These are phyloP conservation scores for Eilema caniola DNA, from an alignment of 2,888 invertebrate genomes.

Conservation along the genomic window DNA sequence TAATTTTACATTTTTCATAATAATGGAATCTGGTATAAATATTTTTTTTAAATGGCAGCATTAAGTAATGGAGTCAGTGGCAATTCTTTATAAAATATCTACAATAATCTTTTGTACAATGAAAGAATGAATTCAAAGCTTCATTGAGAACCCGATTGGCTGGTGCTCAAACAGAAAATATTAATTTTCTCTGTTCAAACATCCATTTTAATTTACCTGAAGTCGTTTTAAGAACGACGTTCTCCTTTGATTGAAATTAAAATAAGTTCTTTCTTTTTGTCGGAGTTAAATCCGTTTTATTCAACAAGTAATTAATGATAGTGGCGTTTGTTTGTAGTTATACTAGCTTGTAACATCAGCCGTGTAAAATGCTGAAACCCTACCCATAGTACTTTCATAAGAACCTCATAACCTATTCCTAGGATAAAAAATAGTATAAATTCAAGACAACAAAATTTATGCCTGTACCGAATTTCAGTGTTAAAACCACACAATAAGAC, in stretches of 20 bases:
- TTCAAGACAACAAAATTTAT: too few species aligned
- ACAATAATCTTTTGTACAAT: not conserved
- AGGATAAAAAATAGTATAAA: too few species aligned
- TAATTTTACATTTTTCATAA: too few species aligned
- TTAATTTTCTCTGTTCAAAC: constrained; percentile 29
- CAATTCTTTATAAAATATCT: not conserved
- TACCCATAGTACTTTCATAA: too few species aligned
- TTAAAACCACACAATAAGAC: too few species aligned
- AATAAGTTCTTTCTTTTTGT: not conserved
- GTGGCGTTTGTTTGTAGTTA: not conserved
- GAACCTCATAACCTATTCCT: too few species aligned
- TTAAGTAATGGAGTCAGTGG: too few species aligned
- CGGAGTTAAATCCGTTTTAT: not conserved
- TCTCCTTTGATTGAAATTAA: constrained; percentile 8
- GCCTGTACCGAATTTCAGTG: too few species aligned
- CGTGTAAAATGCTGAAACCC: too few species aligned
- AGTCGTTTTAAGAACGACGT: not conserved
- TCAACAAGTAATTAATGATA: not conserved
- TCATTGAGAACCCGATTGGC: constrained; percentile 12
- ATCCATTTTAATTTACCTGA: constrained; percentile 32
- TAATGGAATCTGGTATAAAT: too few species aligned
- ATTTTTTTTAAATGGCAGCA: too few species aligned
- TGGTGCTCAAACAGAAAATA: constrained; percentile 16
- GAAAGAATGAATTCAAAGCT: not conserved
- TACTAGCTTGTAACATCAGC: not conserved